Evolutionary conservation across 1,140 invertebrate species (phyloP), one percentile per base, ranked within the genome.

Genomic region (Drosophila azteca): DNA sequence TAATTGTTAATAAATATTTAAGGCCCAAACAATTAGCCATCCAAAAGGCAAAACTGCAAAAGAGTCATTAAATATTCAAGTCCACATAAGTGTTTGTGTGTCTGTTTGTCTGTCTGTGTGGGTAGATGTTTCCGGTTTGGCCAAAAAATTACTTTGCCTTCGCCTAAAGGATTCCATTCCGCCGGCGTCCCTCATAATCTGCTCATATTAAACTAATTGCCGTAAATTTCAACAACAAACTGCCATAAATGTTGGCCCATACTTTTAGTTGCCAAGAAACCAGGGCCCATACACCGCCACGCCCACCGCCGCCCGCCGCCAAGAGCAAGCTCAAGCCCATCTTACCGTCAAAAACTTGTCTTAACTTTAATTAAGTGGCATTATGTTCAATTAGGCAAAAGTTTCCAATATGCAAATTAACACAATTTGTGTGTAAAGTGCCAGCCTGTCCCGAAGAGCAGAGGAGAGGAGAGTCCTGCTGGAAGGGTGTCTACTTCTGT

Each of bases 311-410:
- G 4, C 24, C 55, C 8, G 15, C n/a, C 29, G 13, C 0, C 22
- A 26, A 26, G 24, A 9, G 17, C 13, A 9, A 26, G 44, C 20
- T 7, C 22, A 43, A 68, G 68, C 57, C 67, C 35, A 55, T 44
- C 61, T 41, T 68, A 59, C 48, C 69, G 44, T 54, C 57, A 60
- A 62, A 71, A 82, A 85, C 83, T 85, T 85, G 78, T 76, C 74
- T 71, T 87, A 85, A 85, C 74, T 87, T 87, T 87, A 88, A 87
- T 87, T 87, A 87, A 87, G 75, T 87, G 79, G 82, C 75, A 87
- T 87, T 87, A 87, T 88, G 82, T 87, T 87, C 82, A 87, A 87
- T 87, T 87, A 87, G 82, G 69, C 82, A 88, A 87, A 82, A 78
- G 75, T 87, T 87, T 88, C 75, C 63, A 85, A 88, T 87, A 87